Evolutionary conservation across 2,888 invertebrate genomes (phyloP).

Genomic region (Thelaira solivaga): DNA sequence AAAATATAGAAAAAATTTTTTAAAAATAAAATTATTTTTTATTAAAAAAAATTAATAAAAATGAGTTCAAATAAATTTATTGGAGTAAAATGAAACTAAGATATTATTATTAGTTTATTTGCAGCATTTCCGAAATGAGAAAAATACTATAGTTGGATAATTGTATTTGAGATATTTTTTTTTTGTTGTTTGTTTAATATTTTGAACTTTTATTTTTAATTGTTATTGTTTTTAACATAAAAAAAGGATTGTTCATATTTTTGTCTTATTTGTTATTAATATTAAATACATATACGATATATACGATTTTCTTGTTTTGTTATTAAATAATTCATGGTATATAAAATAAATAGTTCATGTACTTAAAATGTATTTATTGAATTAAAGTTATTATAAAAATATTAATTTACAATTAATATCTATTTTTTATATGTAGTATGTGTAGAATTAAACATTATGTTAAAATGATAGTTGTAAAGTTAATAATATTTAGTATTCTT

Average conservation of each 20-base stretch:
- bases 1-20: too few relatives aligned
- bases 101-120: too few relatives aligned
- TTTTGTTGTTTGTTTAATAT: too few relatives aligned
- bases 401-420: constrained; percentile 42
- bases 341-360: constrained; percentile 50
- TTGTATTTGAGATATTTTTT: too few relatives aligned
- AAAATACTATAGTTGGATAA: too few relatives aligned
- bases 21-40: too few relatives aligned
- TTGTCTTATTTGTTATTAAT: background rate
- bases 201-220: too few relatives aligned
- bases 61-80: too few relatives aligned
- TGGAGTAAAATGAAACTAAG: too few relatives aligned
- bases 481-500: background rate
- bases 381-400: constrained; percentile 34
- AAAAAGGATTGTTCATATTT: constrained; percentile 24
- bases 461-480: constrained; percentile 17
- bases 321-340: constrained; percentile 47
- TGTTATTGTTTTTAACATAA: too few relatives aligned
- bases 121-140: too few relatives aligned
- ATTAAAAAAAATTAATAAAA: too few relatives aligned
- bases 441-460: background rate
- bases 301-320: constrained; percentile 1
- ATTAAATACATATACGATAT: background rate
- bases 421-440: constrained; percentile 10
- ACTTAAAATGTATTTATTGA: constrained; percentile 12